Evolutionary conservation across 2,888 invertebrate genomes (phyloP), one percentile per base, ranked within the genome.

Genomic region (Orthosia gracilis): DNA sequence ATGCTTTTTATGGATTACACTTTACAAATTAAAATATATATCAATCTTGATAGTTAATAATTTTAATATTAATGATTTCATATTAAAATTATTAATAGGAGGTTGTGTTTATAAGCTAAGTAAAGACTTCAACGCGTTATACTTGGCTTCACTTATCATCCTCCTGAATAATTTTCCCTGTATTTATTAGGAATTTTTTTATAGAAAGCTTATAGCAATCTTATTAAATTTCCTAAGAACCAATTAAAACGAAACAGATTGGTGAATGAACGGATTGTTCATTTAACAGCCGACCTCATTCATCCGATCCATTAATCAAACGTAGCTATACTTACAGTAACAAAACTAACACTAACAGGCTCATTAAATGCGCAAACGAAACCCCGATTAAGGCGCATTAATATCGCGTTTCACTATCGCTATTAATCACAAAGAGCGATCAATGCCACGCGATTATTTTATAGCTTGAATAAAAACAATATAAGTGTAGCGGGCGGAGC

Each of bases 391-490:
- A 79, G 69, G 75, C 75, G 77, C 87, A 87, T 87, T 86, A 88
- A 86, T 89, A 90, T 89, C 85, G 82, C 88, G 88, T 89, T 89
- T 88, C 89, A 90, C 89, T 88, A 89, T 88, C 84, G 87, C 75
- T 87, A 88, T 91, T 91, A 91, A 92, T 91, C 90, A 91, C 89
- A 85, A 84, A 83, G 87, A 89, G 76, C 91, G 91, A 91, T 92
- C 91, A 90, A 90, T 89, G 90, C 89, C 88, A 87, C 85, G 89
- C 92, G 89, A 95, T 95, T 93, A 94, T 94, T 95, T 95, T 95
- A 96, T 96, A 94, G 91, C 91, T 91, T 88, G 94, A 95, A 96
- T 96, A 96, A 95, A 96, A 96, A 94, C 94, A 94, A 94, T 95
- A 94, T 93, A 94, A 93, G 89, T 87, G 89, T 70, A 87, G 92